Conservation (phyloP, 2,113 vertebrate species). For the Melanotaenia duboulayi region DNA sequence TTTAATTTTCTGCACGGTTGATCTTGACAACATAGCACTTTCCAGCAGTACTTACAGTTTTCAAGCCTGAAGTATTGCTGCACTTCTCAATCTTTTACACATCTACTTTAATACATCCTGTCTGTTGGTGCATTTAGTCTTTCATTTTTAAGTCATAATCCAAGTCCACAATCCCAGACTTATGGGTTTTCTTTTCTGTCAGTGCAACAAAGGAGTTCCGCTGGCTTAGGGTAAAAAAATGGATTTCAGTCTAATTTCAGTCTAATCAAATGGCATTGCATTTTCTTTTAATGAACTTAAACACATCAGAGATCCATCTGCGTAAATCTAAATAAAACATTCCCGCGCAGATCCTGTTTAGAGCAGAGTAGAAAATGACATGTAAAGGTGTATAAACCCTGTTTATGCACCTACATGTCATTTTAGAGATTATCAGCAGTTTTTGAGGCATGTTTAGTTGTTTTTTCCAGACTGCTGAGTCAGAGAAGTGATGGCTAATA, state of each 20-base stretch:
- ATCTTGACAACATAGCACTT: constrained; percentile 16
- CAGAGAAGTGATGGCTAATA: constrained; percentile 9
- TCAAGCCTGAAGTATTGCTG: constrained; percentile 13
- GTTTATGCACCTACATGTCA: no score
- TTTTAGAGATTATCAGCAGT: no score
- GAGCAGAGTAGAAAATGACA: no score
- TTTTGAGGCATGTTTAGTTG: no score
- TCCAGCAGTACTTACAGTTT: constrained; percentile 28
- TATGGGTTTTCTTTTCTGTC: neutral
- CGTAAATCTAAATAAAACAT: no score
- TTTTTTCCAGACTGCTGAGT: constrained; percentile 3
- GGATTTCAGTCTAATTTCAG: no score
- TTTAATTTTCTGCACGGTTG: constrained; percentile 56
- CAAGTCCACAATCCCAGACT: neutral
- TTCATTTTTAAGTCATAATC: neutral
- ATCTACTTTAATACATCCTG: constrained; percentile 6
- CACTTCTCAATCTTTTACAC: constrained; percentile 5
- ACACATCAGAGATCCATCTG: no score
- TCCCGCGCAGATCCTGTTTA: no score
- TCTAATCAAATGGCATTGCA: no score
- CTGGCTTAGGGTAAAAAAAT: neutral
- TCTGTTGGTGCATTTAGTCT: constrained; percentile 6
- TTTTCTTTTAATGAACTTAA: no score
- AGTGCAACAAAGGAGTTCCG: neutral
- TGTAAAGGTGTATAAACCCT: no score